These are phyloP conservation scores for Epicauta chinensis DNA, from an alignment of 1,140 invertebrate genomes.

Conservation along the genomic window DNA sequence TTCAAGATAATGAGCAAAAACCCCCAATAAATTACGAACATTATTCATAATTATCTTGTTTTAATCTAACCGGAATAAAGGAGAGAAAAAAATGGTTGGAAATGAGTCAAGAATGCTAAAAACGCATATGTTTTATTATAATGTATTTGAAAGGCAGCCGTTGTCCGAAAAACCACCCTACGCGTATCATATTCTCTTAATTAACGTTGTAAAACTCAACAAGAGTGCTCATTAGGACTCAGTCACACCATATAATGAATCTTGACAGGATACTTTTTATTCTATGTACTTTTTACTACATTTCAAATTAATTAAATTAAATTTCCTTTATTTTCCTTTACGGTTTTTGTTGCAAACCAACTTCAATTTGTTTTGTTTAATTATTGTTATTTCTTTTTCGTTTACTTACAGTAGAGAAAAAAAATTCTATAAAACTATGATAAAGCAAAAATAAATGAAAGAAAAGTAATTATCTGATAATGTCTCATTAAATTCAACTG, in stretches of 20 bases:
- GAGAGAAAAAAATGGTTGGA: too few relatives aligned
- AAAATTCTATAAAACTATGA: too few relatives aligned
- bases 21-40: too few relatives aligned
- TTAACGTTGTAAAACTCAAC: conserved; percentile 39
- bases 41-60: too few relatives aligned
- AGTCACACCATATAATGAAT: conserved; percentile 42
- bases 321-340: conserved; percentile 25
- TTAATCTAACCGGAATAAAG: too few relatives aligned
- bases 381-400: too few relatives aligned
- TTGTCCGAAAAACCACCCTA: conserved; percentile 32
- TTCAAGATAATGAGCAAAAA: too few relatives aligned
- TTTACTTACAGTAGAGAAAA: too few relatives aligned
- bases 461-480: not conserved
- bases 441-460: not conserved
- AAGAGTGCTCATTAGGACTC: conserved; percentile 41
- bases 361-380: too few relatives aligned
- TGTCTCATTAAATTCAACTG: not conserved
- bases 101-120: too few relatives aligned
- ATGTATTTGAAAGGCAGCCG: conserved; percentile 28
- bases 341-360: too few relatives aligned
- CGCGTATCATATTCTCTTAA: conserved; percentile 42
- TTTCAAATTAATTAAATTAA: conserved; percentile 42
- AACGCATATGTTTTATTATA: too few relatives aligned
- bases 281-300: conserved; percentile 38
- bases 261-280: conserved; percentile 41